Conservation (phyloP, 2,797 vertebrate genomes). For the Falco cherrug region DNA sequence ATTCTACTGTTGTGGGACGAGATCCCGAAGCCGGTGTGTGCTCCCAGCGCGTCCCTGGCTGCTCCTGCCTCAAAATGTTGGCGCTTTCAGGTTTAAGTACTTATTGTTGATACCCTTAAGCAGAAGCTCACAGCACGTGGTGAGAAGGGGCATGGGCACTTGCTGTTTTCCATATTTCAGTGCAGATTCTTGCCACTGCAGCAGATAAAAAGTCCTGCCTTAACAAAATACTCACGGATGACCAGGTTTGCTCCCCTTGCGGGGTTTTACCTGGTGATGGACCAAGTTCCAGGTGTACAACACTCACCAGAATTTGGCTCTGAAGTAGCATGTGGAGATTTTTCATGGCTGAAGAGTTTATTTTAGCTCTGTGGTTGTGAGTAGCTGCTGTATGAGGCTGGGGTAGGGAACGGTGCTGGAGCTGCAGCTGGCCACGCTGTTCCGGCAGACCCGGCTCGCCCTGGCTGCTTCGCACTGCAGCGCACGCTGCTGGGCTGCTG, state of each 20-base stretch:
- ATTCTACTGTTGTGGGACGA: accelerated
- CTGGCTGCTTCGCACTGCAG: neutral
- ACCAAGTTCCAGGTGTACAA: neutral
- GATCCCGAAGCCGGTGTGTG: accelerated
- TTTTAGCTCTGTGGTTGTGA: neutral
- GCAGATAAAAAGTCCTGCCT: neutral
- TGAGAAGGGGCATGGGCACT: too few relatives aligned
- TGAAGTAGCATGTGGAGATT: neutral
- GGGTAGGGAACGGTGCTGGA: neutral
- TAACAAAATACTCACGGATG: neutral
- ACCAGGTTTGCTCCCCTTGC: neutral
- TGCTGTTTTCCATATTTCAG: neutral
- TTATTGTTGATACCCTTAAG: neutral
- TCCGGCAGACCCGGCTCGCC: too few relatives aligned
- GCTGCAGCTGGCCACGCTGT: accelerated
- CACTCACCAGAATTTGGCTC: neutral
- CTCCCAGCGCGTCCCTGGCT: neutral
- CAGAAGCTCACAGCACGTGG: neutral
- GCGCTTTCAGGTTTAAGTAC: neutral
- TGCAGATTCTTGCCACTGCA: neutral
- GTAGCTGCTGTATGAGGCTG: accelerated
- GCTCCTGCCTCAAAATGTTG: neutral
- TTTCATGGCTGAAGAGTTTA: neutral
- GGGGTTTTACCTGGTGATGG: neutral
- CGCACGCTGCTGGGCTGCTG: neutral